Conservation (phyloP, 2,797 vertebrate species). For the Lophius americanus region DNA sequence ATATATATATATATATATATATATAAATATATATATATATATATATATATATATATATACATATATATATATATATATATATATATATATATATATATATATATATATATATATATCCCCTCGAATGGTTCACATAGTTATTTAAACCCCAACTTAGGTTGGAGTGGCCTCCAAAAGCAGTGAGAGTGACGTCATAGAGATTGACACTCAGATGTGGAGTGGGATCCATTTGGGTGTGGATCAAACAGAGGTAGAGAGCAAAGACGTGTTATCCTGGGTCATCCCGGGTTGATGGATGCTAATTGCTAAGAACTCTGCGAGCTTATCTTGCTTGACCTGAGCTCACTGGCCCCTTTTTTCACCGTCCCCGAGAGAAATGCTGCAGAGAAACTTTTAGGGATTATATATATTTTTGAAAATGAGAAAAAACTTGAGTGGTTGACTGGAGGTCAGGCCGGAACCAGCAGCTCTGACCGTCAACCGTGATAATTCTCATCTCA, state of each 20-base stretch:
- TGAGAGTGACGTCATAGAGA: conserved; percentile 34
- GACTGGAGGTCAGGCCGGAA: conserved; percentile 14
- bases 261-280: conserved; percentile 38
- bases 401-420: conserved; percentile 29
- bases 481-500: conserved; percentile 6
- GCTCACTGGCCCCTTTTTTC: conserved; percentile 31
- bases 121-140: conserved; percentile 20
- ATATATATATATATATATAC: no score
- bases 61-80: no score
- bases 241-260: conserved; percentile 35
- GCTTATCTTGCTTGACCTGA: conserved; percentile 45
- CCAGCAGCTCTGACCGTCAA: conserved; percentile 29
- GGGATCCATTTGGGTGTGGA: conserved; percentile 40
- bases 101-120: no score
- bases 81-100: no score
- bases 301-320: conserved; percentile 65
- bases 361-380: conserved; percentile 34
- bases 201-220: conserved; percentile 36
- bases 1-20: no score
- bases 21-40: no score
- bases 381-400: conserved; percentile 45
- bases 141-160: conserved; percentile 37
- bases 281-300: conserved; percentile 57
- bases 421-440: conserved; percentile 25
- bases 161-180: conserved; percentile 31